phyloP scores from a whole-genome alignment of 2,888 invertebrate genomes.

The Linnaemya tessellans region DNA sequence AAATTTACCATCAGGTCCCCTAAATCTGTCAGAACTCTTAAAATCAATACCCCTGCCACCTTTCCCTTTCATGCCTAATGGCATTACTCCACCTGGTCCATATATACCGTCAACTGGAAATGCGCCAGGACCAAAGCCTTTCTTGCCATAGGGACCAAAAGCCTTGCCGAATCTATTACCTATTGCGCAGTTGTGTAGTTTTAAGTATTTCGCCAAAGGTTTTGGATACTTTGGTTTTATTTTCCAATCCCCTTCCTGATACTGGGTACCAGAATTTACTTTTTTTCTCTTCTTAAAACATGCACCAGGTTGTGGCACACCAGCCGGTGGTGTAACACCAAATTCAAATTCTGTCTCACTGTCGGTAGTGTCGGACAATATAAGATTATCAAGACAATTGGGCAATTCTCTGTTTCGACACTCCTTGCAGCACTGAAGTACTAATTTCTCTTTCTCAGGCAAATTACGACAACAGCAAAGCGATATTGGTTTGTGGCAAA shows the following conservation, averaged over 20 bases:
- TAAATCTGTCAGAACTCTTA: constrained; percentile 22
- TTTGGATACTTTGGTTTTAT: constrained; percentile 75
- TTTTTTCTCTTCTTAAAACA: constrained; percentile 83
- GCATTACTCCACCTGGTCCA: constrained; percentile 56
- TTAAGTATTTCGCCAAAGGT: constrained; percentile 77
- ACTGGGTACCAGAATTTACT: constrained; percentile 86
- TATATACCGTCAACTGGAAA: constrained; percentile 35
- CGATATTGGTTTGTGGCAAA: constrained; percentile 84
- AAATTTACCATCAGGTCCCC: constrained; percentile 56
- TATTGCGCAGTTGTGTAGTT: constrained; percentile 77
- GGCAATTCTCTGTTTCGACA: constrained; percentile 75
- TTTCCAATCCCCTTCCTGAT: constrained; percentile 85
- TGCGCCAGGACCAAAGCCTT: constrained; percentile 62
- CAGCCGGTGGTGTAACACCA: constrained; percentile 89
- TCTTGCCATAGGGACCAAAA: constrained; percentile 60
- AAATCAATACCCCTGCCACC: constrained; percentile 15
- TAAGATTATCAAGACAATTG: constrained; percentile 75
- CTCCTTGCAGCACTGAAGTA: constrained; percentile 84
- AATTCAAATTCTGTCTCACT: constrained; percentile 88
- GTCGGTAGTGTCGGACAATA: constrained; percentile 81
- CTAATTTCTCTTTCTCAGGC: constrained; percentile 83
- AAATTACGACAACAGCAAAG: constrained; percentile 80
- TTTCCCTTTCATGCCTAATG: constrained; percentile 38
- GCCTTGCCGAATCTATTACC: constrained; percentile 76
- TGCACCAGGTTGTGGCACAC: constrained; percentile 86